These are phyloP conservation scores for Heliconius sara DNA, from an alignment of 2,888 invertebrate genomes.

Conservation along the genomic window DNA sequence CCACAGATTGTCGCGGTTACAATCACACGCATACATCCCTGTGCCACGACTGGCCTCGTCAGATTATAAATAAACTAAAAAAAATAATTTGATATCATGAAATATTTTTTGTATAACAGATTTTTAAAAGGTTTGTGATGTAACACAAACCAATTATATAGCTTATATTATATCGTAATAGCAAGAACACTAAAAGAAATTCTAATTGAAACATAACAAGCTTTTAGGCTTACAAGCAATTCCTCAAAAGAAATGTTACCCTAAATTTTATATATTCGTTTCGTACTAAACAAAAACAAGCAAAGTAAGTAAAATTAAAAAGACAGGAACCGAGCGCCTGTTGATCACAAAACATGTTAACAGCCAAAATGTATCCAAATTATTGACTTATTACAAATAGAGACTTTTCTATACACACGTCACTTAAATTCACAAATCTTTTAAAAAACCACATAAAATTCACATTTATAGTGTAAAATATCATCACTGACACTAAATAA, in stretches of 20 bases:
- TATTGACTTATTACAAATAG: neutral
- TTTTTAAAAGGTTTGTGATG: neutral
- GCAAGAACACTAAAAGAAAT: neutral
- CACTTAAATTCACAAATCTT: neutral
- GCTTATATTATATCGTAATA: neutral
- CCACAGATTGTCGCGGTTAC: too few relatives aligned
- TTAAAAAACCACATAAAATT: neutral
- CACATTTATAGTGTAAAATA: neutral
- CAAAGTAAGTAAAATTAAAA: neutral
- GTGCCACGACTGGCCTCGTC: too few relatives aligned
- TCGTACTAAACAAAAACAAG: neutral
- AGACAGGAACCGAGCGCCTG: conserved; percentile 1
- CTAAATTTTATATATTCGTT: too few relatives aligned
- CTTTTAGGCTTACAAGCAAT: too few relatives aligned
- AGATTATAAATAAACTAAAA: too few relatives aligned
- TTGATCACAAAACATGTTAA: conserved; percentile 13
- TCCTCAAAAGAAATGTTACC: too few relatives aligned
- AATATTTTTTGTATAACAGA: too few relatives aligned
- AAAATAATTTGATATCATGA: too few relatives aligned
- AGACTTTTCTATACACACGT: neutral
- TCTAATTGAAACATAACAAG: neutral
- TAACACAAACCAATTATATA: neutral
- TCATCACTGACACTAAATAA: neutral
- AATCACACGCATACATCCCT: too few relatives aligned
- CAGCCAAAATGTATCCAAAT: conserved; percentile 10